phyloP scores from a whole-genome alignment of 2,797 vertebrate species.

The Novumbra hubbsi region DNA sequence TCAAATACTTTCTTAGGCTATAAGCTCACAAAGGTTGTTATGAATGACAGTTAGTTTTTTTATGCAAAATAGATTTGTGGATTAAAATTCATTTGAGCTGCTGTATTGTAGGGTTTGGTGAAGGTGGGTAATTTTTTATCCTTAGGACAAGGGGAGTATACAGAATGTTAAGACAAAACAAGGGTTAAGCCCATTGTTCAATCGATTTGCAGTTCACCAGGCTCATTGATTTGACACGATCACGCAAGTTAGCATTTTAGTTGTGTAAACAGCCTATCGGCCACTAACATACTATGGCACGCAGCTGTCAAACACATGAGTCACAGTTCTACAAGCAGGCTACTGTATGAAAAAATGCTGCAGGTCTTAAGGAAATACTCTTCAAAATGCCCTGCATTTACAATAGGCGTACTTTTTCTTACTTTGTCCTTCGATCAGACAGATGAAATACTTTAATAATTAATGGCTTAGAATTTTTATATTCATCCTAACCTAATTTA shows the following conservation, averaged over 20 bases:
- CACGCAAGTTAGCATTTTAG: constrained; percentile 44
- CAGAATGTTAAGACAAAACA: too few relatives aligned
- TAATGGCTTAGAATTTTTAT: neutral
- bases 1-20: too few relatives aligned
- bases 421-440: neutral
- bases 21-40: too few relatives aligned
- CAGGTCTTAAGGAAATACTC: constrained; percentile 29
- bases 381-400: constrained; percentile 21
- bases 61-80: too few relatives aligned
- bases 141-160: too few relatives aligned
- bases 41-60: too few relatives aligned
- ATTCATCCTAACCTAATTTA: neutral
- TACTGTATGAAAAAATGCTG: constrained; percentile 15
- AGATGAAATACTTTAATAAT: neutral
- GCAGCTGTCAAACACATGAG: constrained; percentile 44
- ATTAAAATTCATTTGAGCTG: too few relatives aligned
- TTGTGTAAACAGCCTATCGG: constrained; percentile 48
- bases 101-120: too few relatives aligned
- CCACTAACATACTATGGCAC: constrained; percentile 50
- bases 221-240: constrained; percentile 59
- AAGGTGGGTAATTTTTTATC: too few relatives aligned
- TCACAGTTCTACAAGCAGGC: constrained; percentile 28
- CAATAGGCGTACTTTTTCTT: constrained; percentile 2
- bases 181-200: constrained; percentile 27
- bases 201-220: constrained; percentile 44